A percentile compares a stretch with the other conserved stretches of the same genome.
phyloP scores from a whole-genome alignment of 2,113 vertebrate species.

The Jaculus jaculus region DNA sequence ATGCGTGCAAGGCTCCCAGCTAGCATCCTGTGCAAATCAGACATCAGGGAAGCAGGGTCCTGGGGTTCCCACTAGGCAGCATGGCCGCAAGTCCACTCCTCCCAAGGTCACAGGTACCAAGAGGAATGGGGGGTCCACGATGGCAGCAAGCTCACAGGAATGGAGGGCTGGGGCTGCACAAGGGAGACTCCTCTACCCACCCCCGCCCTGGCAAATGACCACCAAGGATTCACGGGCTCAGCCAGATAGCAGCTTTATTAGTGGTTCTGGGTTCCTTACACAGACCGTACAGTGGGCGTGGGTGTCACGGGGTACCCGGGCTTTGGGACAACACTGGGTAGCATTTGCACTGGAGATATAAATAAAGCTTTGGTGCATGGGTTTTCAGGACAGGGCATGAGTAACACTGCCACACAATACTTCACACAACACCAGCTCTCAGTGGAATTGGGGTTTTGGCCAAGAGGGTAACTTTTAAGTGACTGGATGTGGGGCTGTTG shows the following conservation, averaged over 20 bases:
- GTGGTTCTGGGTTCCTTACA: conserved; percentile 69
- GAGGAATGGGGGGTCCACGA: not conserved
- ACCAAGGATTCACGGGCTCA: not conserved
- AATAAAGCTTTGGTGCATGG: conserved; percentile 80
- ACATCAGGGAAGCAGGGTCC: too few relatives aligned
- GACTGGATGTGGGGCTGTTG: not conserved
- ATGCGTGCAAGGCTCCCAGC: not conserved
- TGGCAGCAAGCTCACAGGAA: not conserved
- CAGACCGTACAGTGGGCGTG: conserved; percentile 67
- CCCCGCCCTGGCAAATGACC: not conserved
- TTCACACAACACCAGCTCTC: conserved; percentile 71
- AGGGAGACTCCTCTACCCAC: not conserved
- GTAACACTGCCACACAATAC: conserved; percentile 74
- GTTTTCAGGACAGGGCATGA: conserved; percentile 53
- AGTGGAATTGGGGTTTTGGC: conserved; percentile 43
- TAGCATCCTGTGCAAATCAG: not conserved
- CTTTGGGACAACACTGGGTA: not conserved
- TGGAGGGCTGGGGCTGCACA: not conserved
- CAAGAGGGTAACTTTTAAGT: not conserved
- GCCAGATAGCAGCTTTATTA: conserved; percentile 84
- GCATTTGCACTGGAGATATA: not conserved
- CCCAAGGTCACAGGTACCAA: not conserved
- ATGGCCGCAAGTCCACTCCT: not conserved
- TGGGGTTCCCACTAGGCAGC: too few relatives aligned
- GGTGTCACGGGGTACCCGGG: not conserved